Percentiles rank a stretch among this genome's conserved stretches.
These are phyloP conservation scores for Octopus bimaculoides DNA, from an alignment of 1,140 invertebrate genomes.

Conservation along the genomic window DNA sequence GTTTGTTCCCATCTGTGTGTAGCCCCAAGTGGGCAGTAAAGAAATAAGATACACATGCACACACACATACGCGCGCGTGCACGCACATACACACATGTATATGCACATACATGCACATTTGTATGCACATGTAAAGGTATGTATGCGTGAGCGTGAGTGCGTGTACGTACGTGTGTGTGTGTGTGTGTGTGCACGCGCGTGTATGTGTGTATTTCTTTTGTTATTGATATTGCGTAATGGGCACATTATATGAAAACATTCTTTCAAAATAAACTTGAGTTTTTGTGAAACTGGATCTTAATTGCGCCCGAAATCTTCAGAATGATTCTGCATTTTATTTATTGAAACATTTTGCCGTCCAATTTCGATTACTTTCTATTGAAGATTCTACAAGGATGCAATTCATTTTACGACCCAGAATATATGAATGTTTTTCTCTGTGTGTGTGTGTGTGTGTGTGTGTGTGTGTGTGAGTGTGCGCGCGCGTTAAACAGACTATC, in stretches of 20 bases:
- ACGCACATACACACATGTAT: slow-evolving; percentile 10
- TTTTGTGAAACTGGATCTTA: background rate
- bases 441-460: too few species aligned
- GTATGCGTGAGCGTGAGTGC: background rate
- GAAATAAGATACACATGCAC: background rate
- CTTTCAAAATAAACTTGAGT: background rate
- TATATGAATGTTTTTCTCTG: too few species aligned
- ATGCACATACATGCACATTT: background rate
- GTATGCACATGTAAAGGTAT: background rate
- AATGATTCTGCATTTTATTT: background rate
- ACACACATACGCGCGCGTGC: background rate
- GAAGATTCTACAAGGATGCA: too few species aligned
- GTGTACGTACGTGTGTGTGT: background rate
- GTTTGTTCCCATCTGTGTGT: too few species aligned
- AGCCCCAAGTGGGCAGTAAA: too few species aligned
- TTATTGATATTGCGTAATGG: background rate
- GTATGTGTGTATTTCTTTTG: background rate
- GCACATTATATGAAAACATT: background rate
- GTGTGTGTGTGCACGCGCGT: background rate
- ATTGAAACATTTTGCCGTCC: background rate
- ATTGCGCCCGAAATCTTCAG: background rate
- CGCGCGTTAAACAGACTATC: too few species aligned
- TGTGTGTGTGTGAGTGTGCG: too few species aligned
- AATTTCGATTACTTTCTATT: too few species aligned
- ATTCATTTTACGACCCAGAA: too few species aligned